Conservation (phyloP, 2,888 invertebrate species). For the Pyralis farinalis region DNA sequence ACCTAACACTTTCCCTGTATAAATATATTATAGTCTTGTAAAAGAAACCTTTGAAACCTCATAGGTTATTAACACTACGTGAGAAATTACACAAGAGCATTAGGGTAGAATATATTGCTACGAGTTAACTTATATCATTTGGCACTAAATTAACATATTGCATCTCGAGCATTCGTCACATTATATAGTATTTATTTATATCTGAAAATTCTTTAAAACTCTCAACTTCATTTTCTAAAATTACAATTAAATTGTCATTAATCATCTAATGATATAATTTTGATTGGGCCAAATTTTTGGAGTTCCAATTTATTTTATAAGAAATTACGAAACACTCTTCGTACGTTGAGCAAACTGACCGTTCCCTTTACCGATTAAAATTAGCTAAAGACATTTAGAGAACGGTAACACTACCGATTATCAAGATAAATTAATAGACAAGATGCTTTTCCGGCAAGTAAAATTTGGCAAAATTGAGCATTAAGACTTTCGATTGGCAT, state of each 20-base stretch:
- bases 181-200: conserved; percentile 42
- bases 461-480: conserved; percentile 81
- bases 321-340: conserved; percentile 45
- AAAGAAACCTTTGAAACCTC: conserved; percentile 78
- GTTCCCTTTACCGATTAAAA: conserved; percentile 38
- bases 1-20: conserved; percentile 80
- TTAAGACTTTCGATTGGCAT: conserved; percentile 74
- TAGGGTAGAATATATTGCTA: conserved; percentile 78
- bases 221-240: conserved; percentile 55
- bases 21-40: conserved; percentile 80
- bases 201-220: conserved; percentile 60
- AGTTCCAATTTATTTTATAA: conserved; percentile 31
- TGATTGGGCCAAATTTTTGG: conserved; percentile 57
- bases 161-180: conserved; percentile 75
- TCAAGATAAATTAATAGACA: conserved; percentile 62
- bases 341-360: conserved; percentile 65
- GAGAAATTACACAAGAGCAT: conserved; percentile 77
- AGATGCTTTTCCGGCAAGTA: conserved; percentile 73
- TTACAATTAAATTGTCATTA: conserved; percentile 58
- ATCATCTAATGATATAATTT: conserved; percentile 59
- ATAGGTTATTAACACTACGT: conserved; percentile 78
- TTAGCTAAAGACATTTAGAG: conserved; percentile 34
- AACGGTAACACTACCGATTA: conserved; percentile 42
- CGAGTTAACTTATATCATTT: conserved; percentile 81
- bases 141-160: conserved; percentile 81